Percentiles rank a stretch among this genome's conserved stretches.
Evolutionary conservation across 2,113 vertebrate genomes (phyloP).

Genomic region (Pomatorhinus ruficollis): DNA sequence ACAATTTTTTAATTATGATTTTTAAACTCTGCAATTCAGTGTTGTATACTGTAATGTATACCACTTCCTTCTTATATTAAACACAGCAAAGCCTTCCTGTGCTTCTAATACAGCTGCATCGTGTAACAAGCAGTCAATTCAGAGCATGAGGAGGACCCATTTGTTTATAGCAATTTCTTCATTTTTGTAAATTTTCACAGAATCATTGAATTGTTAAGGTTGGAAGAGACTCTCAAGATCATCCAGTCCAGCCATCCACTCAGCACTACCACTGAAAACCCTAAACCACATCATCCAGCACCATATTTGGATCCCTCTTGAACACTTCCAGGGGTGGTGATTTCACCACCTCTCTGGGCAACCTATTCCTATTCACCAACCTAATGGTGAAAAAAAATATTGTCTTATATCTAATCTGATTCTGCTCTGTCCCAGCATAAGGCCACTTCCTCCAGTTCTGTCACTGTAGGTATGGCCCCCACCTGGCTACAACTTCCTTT

Average conservation of each 20-base stretch:
- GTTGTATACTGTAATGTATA: not conserved
- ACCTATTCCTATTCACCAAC: not conserved
- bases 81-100: not conserved
- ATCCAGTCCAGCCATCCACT: not conserved
- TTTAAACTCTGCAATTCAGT: not conserved
- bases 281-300: not conserved
- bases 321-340: not conserved
- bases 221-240: not conserved
- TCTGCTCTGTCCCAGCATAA: not conserved
- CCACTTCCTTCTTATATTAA: not conserved
- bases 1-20: not conserved
- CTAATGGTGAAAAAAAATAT: not conserved
- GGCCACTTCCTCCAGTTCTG: not conserved
- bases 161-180: not conserved
- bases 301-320: rapidly evolving
- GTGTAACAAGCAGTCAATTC: not conserved
- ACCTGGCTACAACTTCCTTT: not conserved
- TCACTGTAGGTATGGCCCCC: rapidly evolving
- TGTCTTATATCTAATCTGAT: not conserved
- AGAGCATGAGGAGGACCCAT: not conserved
- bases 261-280: not conserved
- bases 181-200: not conserved
- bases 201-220: not conserved
- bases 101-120: not conserved
- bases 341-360: not conserved